Percentiles rank a stretch among this genome's conserved stretches.
Conservation (phyloP, 2,888 invertebrate genomes). For the Ceraclea dissimilis region DNA sequence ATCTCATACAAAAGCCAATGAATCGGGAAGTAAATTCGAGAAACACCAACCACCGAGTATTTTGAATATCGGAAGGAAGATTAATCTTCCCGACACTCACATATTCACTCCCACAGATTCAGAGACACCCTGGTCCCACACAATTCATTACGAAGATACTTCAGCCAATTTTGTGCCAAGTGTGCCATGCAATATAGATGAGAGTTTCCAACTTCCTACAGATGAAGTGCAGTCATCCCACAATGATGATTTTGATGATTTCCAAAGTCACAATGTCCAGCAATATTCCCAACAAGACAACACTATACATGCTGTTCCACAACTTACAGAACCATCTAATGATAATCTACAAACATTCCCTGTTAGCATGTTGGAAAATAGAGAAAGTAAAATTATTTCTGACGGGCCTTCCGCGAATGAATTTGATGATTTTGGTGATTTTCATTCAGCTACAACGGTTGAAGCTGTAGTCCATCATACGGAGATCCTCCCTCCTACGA, state of each 20-base stretch:
- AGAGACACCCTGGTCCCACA: conserved; percentile 46
- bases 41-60: conserved; percentile 28
- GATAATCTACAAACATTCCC: background rate
- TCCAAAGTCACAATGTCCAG: conserved; percentile 15
- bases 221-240: background rate
- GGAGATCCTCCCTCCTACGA: conserved; percentile 3
- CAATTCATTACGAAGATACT: conserved; percentile 40
- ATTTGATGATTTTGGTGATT: conserved; percentile 25
- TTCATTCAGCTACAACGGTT: conserved; percentile 16
- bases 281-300: background rate
- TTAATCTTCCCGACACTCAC: conserved; percentile 45
- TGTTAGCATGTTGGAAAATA: background rate
- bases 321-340: background rate
- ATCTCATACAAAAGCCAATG: conserved; percentile 4
- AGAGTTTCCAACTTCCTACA: background rate
- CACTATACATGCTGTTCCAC: background rate
- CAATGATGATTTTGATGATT: conserved; percentile 21
- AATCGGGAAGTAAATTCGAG: conserved; percentile 7
- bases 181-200: background rate
- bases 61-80: conserved; percentile 43
- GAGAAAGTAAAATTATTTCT: too few relatives aligned
- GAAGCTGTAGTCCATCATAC: background rate
- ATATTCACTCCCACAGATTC: conserved; percentile 48
- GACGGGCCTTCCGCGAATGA: background rate
- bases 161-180: conserved; percentile 26